A percentile compares a stretch with the other conserved stretches of the same genome.
Evolutionary conservation across 2,113 vertebrate species (phyloP).

Genomic region (Phasianus colchicus): DNA sequence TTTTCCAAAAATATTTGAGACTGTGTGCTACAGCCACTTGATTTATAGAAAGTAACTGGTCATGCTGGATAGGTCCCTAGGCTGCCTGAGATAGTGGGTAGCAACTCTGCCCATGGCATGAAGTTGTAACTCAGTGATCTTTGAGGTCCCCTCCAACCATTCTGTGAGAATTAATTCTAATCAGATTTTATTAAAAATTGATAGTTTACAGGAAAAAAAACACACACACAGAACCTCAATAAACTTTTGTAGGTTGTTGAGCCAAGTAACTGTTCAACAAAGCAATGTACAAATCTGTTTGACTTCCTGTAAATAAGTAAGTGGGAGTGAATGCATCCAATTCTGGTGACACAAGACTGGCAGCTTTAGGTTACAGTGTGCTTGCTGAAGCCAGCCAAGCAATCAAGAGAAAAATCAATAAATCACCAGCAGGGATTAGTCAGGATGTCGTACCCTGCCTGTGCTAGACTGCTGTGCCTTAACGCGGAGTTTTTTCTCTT

Average conservation of each 20-base stretch:
- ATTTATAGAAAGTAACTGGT: not conserved
- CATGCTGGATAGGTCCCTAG: no score
- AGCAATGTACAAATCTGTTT: fast-evolving
- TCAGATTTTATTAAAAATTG: not conserved
- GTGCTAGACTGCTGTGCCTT: not conserved
- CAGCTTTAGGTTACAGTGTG: not conserved
- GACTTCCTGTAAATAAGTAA: not conserved
- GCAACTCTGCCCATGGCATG: no score
- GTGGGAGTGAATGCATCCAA: not conserved
- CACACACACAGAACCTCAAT: not conserved
- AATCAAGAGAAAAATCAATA: not conserved
- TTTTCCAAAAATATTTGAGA: not conserved
- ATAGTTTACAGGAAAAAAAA: not conserved
- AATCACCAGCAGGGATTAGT: not conserved
- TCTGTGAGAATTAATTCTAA: not conserved
- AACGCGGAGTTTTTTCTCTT: not conserved
- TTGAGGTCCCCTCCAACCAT: no score
- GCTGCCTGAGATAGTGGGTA: no score
- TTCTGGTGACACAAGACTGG: not conserved
- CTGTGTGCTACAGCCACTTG: fast-evolving
- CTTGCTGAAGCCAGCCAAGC: not conserved
- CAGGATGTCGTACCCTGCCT: not conserved
- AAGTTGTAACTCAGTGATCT: no score
- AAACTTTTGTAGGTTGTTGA: not conserved
- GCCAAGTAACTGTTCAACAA: not conserved